A percentile compares a stretch with the other conserved stretches of the same genome.
Evolutionary conservation across 2,888 invertebrate species (phyloP).

Genomic region (Labia minor): DNA sequence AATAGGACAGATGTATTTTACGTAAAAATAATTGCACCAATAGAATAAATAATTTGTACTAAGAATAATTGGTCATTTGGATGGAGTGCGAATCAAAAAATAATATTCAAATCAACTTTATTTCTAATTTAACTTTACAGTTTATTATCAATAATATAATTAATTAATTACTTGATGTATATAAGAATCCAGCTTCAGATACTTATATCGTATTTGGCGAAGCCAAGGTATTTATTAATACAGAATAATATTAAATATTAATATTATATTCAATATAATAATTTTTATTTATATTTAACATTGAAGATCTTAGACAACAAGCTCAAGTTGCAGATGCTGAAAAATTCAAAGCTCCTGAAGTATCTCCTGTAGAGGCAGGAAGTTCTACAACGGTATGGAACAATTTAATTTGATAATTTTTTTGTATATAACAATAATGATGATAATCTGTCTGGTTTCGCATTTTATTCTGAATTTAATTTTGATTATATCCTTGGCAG

Average conservation of each 20-base stretch:
- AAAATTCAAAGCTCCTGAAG: constrained; percentile 90
- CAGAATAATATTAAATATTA: constrained; percentile 18
- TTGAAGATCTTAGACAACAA: constrained; percentile 97
- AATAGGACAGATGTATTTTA: too few relatives aligned
- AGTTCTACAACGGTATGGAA: constrained; percentile 40
- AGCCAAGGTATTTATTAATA: constrained; percentile 61
- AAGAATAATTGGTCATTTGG: too few relatives aligned
- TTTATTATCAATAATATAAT: constrained; percentile 99
- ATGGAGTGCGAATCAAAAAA: too few relatives aligned
- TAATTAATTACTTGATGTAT: constrained; percentile 95
- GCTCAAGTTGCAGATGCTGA: constrained; percentile 95
- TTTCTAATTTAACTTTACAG: too few relatives aligned
- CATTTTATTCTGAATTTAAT: background rate
- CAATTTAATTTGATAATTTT: too few relatives aligned
- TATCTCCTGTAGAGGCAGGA: constrained; percentile 51
- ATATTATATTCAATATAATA: constrained; percentile 20
- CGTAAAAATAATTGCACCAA: too few relatives aligned
- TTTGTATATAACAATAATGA: too few relatives aligned
- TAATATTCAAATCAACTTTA: too few relatives aligned
- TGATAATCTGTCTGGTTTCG: constrained; percentile 15
- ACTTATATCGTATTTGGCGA: constrained; percentile 99
- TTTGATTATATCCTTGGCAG: constrained; percentile 18
- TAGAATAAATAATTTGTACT: too few relatives aligned
- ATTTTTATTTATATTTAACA: constrained; percentile 39
- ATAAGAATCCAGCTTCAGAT: constrained; percentile 96